Base-by-base conservation (phyloP, 2,888 invertebrate species). In the Eupithecia tripunctaria region DNA sequence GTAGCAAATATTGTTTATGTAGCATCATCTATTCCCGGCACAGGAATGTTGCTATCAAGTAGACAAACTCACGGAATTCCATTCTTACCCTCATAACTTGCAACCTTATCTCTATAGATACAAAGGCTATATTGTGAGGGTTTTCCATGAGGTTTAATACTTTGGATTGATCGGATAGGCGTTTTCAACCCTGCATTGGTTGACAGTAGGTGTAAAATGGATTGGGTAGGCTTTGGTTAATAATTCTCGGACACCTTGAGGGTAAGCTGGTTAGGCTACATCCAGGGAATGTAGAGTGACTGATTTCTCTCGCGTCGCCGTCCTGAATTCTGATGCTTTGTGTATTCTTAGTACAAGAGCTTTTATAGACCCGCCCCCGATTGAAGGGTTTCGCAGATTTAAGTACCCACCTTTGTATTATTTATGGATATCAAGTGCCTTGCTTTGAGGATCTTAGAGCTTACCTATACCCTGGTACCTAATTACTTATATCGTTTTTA, bases 191-290 rank as follows among this genome's bases (percentile, higher is more conserved):
- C 69, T 80, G 67, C 68, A 5, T 1, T 6, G 36, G 41, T 62
- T 2, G 32, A 1, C 7, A 10, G 71, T 80, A 67, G 75, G 78
- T 78, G 67, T 71, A 51, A 70, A 74, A 71, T 79, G 14, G 71
- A 21, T 41, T 75, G 70, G 51, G 7, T 25, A 43, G 29, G 25
- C 72, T 68, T 56, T 82, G 79, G 84, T 86, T 84, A 86, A 85
- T 87, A 86, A 86, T 86, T 86, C 85, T 80, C 73, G 78, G 85
- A 80, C 80, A 81, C 83, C 82, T 81, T 78, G 76, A 76, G 84
- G 81, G 83, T 84, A 84, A 86, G 85, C 83, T 84, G 84, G 86
- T 85, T 84, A 85, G 77, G 83, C 79, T 82, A 79, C 84, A 82
- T 81, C 78, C 75, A 81, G 85, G 80, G 86, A 82, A 79, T 82